phyloP scores from a whole-genome alignment of 2,888 invertebrate genomes.

The Drosophila robusta region DNA sequence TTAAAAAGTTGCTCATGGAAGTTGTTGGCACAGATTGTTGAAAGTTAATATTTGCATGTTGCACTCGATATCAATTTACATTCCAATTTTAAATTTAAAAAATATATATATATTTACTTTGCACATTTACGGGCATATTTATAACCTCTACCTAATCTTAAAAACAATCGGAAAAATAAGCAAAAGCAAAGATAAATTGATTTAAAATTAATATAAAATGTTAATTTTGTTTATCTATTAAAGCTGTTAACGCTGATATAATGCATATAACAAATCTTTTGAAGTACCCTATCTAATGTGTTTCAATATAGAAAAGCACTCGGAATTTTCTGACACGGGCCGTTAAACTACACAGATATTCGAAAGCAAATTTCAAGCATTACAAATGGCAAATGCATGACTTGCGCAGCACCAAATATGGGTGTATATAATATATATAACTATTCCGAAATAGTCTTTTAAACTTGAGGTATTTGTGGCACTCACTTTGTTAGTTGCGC shows the following conservation, averaged over 20 bases:
- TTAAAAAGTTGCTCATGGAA: too few relatives aligned
- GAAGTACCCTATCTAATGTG: not conserved
- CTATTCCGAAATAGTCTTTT: too few relatives aligned
- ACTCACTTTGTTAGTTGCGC: slow-evolving; percentile 84
- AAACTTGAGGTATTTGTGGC: not conserved
- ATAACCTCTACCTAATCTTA: not conserved
- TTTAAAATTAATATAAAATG: too few relatives aligned
- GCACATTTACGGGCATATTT: too few relatives aligned
- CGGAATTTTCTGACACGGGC: slow-evolving; percentile 5
- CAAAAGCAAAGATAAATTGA: not conserved
- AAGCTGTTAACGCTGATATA: too few relatives aligned
- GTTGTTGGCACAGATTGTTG: not conserved
- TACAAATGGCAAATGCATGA: not conserved
- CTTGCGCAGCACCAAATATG: not conserved
- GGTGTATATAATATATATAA: not conserved
- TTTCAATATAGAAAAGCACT: not conserved
- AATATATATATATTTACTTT: too few relatives aligned
- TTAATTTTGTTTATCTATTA: too few relatives aligned
- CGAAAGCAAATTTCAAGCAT: not conserved
- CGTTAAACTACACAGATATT: slow-evolving; percentile 15
- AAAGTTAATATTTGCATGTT: not conserved
- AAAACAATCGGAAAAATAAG: not conserved
- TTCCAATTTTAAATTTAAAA: too few relatives aligned
- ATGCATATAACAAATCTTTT: not conserved
- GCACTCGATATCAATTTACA: not conserved